These are phyloP conservation scores for Gyps fulvus DNA, from an alignment of 2,113 vertebrate species.

Conservation along the genomic window DNA sequence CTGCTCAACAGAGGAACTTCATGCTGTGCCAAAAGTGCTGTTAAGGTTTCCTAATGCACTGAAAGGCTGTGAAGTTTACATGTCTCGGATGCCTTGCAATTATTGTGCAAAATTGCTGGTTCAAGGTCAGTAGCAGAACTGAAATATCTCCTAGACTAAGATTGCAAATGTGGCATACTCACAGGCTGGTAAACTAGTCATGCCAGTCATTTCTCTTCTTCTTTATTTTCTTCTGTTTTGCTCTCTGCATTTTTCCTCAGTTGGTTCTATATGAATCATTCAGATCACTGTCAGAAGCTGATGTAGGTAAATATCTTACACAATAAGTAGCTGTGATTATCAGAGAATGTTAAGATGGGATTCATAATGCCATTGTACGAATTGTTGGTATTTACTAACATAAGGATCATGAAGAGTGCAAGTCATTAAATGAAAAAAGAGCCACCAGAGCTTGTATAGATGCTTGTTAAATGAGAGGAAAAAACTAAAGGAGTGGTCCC, in stretches of 20 bases:
- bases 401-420: background rate
- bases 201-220: background rate
- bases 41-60: background rate
- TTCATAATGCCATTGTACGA: background rate
- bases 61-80: constrained; percentile 5
- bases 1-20: background rate
- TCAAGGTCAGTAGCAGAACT: constrained; percentile 14
- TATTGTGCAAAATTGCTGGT: background rate
- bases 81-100: constrained; percentile 3
- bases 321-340: background rate
- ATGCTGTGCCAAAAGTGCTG: constrained; percentile 10
- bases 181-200: background rate
- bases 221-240: background rate
- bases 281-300: background rate
- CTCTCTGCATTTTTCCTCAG: background rate
- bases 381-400: background rate
- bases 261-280: background rate
- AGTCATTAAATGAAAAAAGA: background rate
- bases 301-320: background rate
- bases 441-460: background rate
- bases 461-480: background rate
- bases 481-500: background rate
- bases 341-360: background rate
- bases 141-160: background rate
- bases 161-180: background rate